Base-by-base conservation (phyloP, 2,113 vertebrate species). In the Choloepus hoffmanni region DNA sequence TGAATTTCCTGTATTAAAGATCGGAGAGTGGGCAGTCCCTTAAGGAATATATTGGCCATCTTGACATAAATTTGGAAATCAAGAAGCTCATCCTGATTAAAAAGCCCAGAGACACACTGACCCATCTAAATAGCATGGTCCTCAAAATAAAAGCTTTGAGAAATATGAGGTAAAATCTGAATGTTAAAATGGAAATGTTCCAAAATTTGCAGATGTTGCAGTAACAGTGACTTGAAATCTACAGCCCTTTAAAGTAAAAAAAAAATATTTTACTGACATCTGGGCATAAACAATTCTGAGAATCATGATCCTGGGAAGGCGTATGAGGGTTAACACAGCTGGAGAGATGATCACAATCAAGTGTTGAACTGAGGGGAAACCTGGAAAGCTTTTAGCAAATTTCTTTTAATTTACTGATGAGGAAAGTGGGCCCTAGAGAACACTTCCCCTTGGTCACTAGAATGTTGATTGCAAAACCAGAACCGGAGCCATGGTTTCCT, bases 101-200 rank as follows among this genome's bases (percentile, higher is more conserved):
- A 82, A 87, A 94, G 23, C 30, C n/a, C 9, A 84, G 68, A 50
- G 24, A 82, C 67, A 15, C 18, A 63, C 15, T 89, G 33, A 62
- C 18, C 24, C 26, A 77, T 65, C 48, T 53, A 94, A 89, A 73
- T 16, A 55, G 48, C 11, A 68, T 45, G 40, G 30, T 53, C 6
- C 19, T 89, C 48, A 53, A 89, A 87, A 62, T 60, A 76, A 81
- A 96, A 67, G 9, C 40, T 72, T 30, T 30, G 5, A 94, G n/a
- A 79, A 92, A 53, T 74, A 92, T 53, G 95, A 73, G 16, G 30
- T 48, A 84, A 95, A 85, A 95, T 21, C 33, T 90, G 19, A 96
- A 78, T 55, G 85, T 14, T 16, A 86, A 62, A 19, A 26, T 53
- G 9, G 19, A 89, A 70, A 83, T 83, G 58, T 18, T 83, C 28